phyloP scores from a whole-genome alignment of 2,888 invertebrate species.

The Penaeus monodon region DNA sequence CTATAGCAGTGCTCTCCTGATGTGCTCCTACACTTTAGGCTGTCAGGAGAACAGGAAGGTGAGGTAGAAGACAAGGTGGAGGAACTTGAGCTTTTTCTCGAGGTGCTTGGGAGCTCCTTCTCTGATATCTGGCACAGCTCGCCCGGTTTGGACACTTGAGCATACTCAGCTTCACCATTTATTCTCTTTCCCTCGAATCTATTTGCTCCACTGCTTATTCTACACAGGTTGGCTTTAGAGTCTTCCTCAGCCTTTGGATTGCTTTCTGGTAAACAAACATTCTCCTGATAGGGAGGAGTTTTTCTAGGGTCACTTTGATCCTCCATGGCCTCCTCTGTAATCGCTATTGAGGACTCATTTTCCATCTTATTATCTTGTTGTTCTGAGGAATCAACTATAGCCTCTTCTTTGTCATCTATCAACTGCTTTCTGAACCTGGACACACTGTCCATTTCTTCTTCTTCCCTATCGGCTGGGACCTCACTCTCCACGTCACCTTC shows the following conservation, averaged over 20 bases:
- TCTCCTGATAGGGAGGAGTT: not conserved
- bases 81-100: slow-evolving; percentile 27
- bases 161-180: slow-evolving; percentile 5
- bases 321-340: not conserved
- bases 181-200: slow-evolving; percentile 3
- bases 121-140: not conserved
- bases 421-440: slow-evolving; percentile 1
- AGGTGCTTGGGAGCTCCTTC: slow-evolving; percentile 17
- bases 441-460: slow-evolving; percentile 14
- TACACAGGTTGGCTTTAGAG: not conserved
- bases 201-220: not conserved
- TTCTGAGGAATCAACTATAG: slow-evolving; percentile 53
- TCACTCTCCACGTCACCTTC: slow-evolving; percentile 57
- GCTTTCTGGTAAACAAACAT: too few species aligned
- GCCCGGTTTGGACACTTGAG: slow-evolving; percentile 6
- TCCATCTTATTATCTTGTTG: slow-evolving; percentile 25
- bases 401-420: slow-evolving; percentile 40
- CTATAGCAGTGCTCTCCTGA: slow-evolving; percentile 64
- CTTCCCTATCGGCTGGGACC: slow-evolving; percentile 34
- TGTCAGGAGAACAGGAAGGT: slow-evolving; percentile 30
- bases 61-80: slow-evolving; percentile 24
- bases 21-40: slow-evolving; percentile 33
- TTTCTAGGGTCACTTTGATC: not conserved
- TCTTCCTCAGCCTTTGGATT: too few species aligned
- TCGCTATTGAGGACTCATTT: slow-evolving; percentile 9